A percentile compares a stretch with the other conserved stretches of the same genome.
These are phyloP conservation scores for Lasioglossum morio DNA, from an alignment of 2,888 invertebrate genomes.

Conservation along the genomic window DNA sequence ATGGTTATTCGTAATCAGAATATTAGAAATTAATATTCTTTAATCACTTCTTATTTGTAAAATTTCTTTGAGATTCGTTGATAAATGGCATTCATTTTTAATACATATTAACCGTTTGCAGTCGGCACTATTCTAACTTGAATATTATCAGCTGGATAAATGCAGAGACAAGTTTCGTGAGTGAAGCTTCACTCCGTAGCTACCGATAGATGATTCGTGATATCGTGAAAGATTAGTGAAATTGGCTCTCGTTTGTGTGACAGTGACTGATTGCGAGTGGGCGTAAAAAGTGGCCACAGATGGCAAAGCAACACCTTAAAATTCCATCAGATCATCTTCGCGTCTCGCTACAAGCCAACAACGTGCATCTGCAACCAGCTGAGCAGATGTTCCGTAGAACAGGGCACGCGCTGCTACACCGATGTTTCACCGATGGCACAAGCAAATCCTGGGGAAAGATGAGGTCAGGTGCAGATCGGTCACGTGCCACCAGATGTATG, in stretches of 20 bases:
- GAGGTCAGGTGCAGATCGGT: constrained; percentile 71
- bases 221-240: background rate
- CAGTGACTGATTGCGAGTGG: constrained; percentile 9
- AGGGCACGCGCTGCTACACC: constrained; percentile 63
- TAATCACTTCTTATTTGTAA: no score
- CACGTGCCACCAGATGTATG: constrained; percentile 67
- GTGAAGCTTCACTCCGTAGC: background rate
- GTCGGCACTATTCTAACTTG: no score
- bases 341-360: constrained; percentile 20
- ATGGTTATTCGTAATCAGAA: background rate
- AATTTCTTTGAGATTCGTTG: no score
- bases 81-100: no score
- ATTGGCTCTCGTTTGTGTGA: constrained; percentile 25
- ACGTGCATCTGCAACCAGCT: constrained; percentile 54
- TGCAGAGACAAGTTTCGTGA: background rate
- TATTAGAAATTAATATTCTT: background rate
- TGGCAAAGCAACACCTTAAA: constrained; percentile 27
- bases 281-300: constrained; percentile 27
- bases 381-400: constrained; percentile 62
- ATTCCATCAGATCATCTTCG: constrained; percentile 40
- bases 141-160: background rate
- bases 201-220: background rate
- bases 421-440: constrained; percentile 48
- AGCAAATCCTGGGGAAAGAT: constrained; percentile 59
- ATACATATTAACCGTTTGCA: no score